A percentile compares a stretch with the other conserved stretches of the same genome.
phyloP scores from a whole-genome alignment of 2,888 invertebrate species.

The Cataglyphis rosenhaueri region DNA sequence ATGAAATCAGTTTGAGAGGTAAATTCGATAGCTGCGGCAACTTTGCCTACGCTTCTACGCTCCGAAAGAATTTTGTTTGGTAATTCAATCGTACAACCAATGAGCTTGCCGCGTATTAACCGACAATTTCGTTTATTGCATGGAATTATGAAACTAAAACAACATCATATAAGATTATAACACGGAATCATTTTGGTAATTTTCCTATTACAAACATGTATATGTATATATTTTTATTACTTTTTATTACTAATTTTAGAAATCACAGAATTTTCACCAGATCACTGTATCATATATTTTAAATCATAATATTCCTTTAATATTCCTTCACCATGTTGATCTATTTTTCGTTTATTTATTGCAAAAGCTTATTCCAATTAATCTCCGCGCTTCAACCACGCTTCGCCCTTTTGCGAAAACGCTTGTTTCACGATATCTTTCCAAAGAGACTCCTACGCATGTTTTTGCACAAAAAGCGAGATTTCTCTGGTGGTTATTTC shows the following conservation, averaged over 20 bases:
- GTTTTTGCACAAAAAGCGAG: constrained; percentile 2
- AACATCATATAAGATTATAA: background rate
- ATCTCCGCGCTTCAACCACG: background rate
- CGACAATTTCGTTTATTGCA: constrained; percentile 3
- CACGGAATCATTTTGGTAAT: background rate
- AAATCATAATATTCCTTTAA: background rate
- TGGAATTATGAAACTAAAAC: background rate
- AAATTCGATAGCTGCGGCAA: constrained; percentile 49
- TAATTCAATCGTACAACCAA: constrained; percentile 30
- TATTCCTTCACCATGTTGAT: background rate
- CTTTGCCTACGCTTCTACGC: constrained; percentile 29
- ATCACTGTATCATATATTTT: background rate
- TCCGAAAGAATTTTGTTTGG: constrained; percentile 47
- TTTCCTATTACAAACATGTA: background rate
- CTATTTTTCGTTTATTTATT: background rate
- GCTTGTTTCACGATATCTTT: background rate
- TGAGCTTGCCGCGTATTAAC: constrained; percentile 12
- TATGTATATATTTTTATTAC: background rate
- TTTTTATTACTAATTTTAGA: constrained; percentile 1
- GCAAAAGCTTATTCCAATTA: background rate
- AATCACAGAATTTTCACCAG: background rate
- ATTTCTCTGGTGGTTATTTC: constrained; percentile 9
- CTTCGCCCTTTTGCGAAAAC: background rate
- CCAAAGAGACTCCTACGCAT: background rate
- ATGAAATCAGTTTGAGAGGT: constrained; percentile 55